phyloP scores from a whole-genome alignment of 2,888 invertebrate species.

The Podabrus alpinus region DNA sequence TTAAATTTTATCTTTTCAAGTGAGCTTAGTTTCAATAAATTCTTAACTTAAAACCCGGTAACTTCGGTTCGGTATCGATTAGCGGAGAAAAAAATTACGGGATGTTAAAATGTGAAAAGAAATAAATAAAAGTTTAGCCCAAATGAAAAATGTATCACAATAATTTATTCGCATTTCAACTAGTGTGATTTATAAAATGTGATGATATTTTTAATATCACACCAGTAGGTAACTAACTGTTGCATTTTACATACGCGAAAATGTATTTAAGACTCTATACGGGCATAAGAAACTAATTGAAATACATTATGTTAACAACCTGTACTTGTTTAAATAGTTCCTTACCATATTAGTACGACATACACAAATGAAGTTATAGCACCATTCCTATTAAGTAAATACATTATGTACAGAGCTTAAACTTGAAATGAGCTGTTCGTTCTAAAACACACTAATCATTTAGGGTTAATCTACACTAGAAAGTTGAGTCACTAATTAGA shows the following conservation, averaged over 20 bases:
- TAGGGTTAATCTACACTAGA: not conserved
- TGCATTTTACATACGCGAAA: not conserved
- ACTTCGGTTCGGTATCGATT: not conserved
- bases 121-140: not conserved
- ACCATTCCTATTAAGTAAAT: not conserved
- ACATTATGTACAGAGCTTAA: not conserved
- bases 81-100: not conserved
- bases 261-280: not conserved
- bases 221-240: not conserved
- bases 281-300: constrained; percentile 17
- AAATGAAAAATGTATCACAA: not conserved
- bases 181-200: not conserved
- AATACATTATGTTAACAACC: constrained; percentile 10
- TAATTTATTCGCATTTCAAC: not conserved
- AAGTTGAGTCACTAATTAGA: not conserved
- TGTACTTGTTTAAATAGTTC: constrained; percentile 8
- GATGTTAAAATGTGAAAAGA: not conserved
- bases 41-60: not conserved
- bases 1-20: not conserved
- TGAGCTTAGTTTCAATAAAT: not conserved
- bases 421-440: not conserved
- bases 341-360: constrained; percentile 16
- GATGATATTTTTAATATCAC: not conserved
- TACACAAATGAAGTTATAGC: constrained; percentile 20
- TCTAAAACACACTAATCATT: not conserved